Conservation (phyloP, 2,797 vertebrate species). For the Hypotaenidia philippensis region DNA sequence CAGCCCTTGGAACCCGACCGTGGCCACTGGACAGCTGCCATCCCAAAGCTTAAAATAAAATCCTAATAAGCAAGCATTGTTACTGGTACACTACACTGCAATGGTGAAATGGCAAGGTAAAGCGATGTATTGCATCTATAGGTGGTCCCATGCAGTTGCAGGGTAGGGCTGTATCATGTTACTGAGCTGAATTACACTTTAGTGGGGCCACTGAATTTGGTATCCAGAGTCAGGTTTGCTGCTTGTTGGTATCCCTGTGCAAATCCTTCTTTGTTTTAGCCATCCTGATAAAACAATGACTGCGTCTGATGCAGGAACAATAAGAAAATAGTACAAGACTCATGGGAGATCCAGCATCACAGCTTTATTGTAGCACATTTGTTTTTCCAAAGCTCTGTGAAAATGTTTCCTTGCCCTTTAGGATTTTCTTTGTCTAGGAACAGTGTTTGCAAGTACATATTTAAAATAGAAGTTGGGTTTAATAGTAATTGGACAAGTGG, state of each 20-base stretch:
- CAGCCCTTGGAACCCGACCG: neutral
- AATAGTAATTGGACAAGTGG: neutral
- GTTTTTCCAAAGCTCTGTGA: neutral
- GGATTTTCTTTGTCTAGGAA: constrained; percentile 1
- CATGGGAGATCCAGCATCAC: neutral
- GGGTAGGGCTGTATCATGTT: neutral
- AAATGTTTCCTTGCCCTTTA: constrained; percentile 10
- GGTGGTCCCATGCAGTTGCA: neutral
- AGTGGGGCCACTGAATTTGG: neutral
- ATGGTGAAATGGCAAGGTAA: neutral
- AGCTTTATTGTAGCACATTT: neutral
- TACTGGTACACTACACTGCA: neutral
- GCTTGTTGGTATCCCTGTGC: neutral
- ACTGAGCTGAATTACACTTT: neutral
- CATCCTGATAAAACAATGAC: neutral
- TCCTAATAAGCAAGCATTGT: neutral
- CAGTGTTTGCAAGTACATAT: neutral
- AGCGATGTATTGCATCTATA: fast-evolving
- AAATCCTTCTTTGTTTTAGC: neutral
- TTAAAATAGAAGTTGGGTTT: neutral
- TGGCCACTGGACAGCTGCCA: neutral
- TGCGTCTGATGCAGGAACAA: neutral
- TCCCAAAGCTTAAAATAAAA: neutral
- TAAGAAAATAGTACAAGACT: neutral
- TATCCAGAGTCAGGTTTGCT: neutral